A percentile compares a stretch with the other conserved stretches of the same genome.
phyloP scores from a whole-genome alignment of 2,888 invertebrate genomes.

The Coelopa pilipes region DNA sequence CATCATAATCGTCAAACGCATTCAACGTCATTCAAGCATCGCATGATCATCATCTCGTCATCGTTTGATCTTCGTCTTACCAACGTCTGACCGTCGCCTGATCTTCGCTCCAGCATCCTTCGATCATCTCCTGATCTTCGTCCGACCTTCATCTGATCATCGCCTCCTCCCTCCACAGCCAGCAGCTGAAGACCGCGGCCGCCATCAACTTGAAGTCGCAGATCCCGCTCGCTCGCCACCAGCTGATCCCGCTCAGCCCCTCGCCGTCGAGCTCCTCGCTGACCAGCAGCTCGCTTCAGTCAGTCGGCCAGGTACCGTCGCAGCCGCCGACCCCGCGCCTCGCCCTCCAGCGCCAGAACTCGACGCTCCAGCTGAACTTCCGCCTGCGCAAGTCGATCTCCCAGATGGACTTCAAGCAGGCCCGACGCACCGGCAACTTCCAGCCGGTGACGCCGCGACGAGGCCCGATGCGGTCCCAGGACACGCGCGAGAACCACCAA shows the following conservation, averaged over 20 bases:
- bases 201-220: constrained; percentile 28
- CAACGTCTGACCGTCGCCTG: too few relatives aligned
- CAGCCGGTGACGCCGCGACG: constrained; percentile 26
- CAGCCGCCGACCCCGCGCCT: background rate
- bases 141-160: constrained; percentile 20
- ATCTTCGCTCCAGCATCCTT: too few relatives aligned
- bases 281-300: background rate
- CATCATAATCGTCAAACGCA: background rate
- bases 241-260: constrained; percentile 46
- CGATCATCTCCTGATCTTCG: too few relatives aligned
- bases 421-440: constrained; percentile 51
- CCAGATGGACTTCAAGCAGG: constrained; percentile 60
- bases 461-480: background rate
- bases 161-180: too few relatives aligned
- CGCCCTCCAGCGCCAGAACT: constrained; percentile 49
- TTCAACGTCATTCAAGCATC: too few relatives aligned
- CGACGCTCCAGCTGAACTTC: constrained; percentile 52
- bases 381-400: constrained; percentile 58
- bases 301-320: background rate
- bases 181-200: constrained; percentile 38
- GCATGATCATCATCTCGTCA: too few relatives aligned
- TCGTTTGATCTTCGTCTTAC: too few relatives aligned
- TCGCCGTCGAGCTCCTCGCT: constrained; percentile 53
- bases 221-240: constrained; percentile 40
- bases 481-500: background rate